Percentiles rank a stretch among this genome's conserved stretches.
Evolutionary conservation across 2,888 invertebrate species (phyloP).

Genomic region (Chloromyia formosa): DNA sequence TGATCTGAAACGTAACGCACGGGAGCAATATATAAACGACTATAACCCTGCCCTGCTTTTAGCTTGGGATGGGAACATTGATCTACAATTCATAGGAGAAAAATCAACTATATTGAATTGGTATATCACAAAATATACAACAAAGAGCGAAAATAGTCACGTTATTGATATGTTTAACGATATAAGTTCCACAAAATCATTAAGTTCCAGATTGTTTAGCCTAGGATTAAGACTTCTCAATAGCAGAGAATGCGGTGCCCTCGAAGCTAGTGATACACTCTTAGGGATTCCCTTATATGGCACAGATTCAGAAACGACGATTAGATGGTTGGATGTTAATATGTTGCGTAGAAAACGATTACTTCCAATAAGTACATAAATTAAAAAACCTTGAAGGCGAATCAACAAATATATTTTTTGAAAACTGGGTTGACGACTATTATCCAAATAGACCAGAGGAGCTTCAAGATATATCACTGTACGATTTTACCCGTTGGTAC

Average conservation of each 20-base stretch:
- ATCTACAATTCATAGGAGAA: constrained; percentile 1
- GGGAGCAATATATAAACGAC: too few relatives aligned
- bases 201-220: constrained; percentile 54
- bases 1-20: too few relatives aligned
- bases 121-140: constrained; percentile 54
- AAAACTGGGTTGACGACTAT: not conserved
- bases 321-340: constrained; percentile 54
- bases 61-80: too few relatives aligned
- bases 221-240: constrained; percentile 53
- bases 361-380: not conserved
- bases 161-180: constrained; percentile 51
- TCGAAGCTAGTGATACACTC: constrained; percentile 57
- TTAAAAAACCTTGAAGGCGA: not conserved
- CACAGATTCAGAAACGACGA: constrained; percentile 56
- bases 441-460: not conserved
- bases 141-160: constrained; percentile 55
- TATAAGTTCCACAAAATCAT: constrained; percentile 54
- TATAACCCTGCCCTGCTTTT: too few relatives aligned
- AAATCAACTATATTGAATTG: constrained; percentile 54
- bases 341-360: not conserved
- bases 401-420: not conserved
- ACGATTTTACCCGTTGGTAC: not conserved
- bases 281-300: constrained; percentile 55
- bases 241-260: constrained; percentile 57
- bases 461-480: not conserved